Percentiles rank a stretch among this genome's conserved stretches.
Conservation (phyloP, 2,888 invertebrate species). For the Rhamnusium bicolor region DNA sequence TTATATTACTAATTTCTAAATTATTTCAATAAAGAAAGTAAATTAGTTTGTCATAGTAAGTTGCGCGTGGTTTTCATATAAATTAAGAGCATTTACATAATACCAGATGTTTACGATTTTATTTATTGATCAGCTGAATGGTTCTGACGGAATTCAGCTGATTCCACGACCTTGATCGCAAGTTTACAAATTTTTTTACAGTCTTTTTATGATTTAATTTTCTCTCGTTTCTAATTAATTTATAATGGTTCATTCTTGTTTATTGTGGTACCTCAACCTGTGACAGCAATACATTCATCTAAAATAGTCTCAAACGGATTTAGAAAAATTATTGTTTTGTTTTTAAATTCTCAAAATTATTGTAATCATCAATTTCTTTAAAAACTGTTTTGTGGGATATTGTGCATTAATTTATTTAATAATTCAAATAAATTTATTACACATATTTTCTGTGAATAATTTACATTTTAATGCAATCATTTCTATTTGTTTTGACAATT, state of each 20-base stretch:
- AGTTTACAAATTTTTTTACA: conserved; percentile 32
- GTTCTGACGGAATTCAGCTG: conserved; percentile 39
- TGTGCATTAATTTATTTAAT: background rate
- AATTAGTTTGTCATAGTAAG: conserved; percentile 51
- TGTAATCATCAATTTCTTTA: no score
- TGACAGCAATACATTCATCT: background rate
- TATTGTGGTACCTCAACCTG: background rate
- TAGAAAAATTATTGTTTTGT: background rate
- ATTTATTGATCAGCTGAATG: conserved; percentile 45
- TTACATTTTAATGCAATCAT: background rate
- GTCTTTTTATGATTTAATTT: conserved; percentile 20
- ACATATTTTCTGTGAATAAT: background rate
- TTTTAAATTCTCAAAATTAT: background rate
- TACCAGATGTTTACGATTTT: conserved; percentile 52
- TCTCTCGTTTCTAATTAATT: conserved; percentile 5
- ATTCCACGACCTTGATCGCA: conserved; percentile 45
- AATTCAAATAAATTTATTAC: background rate
- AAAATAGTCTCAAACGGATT: background rate
- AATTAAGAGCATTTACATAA: conserved; percentile 53
- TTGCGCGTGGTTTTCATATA: conserved; percentile 50
- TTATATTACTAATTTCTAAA: conserved; percentile 28
- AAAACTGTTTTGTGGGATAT: background rate
- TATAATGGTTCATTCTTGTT: background rate
- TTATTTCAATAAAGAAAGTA: conserved; percentile 47
- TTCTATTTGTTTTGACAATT: background rate